These are phyloP conservation scores for Vidua chalybeata DNA, from an alignment of 2,113 vertebrate species.

Conservation along the genomic window DNA sequence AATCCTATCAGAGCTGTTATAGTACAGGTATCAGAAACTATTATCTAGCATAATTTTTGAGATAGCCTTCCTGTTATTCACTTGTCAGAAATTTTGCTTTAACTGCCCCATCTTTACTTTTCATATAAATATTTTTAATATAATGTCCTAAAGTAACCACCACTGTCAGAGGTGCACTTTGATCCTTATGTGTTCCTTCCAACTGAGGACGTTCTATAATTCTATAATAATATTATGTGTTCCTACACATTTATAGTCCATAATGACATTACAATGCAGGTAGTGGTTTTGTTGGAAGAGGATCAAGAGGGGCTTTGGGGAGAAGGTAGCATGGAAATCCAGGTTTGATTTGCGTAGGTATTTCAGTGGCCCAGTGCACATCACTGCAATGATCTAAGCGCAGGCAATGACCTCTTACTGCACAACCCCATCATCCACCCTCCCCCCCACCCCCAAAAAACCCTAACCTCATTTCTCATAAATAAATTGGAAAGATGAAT, in stretches of 20 bases:
- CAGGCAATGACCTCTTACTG: not conserved
- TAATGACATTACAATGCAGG: not conserved
- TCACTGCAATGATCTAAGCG: not conserved
- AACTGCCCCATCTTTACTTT: not conserved
- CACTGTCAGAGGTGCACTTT: not conserved
- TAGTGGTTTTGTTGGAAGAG: not conserved
- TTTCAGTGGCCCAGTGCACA: not conserved
- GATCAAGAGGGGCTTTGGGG: not conserved
- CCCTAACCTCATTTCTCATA: not conserved
- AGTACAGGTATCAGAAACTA: not conserved
- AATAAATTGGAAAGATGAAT: not conserved
- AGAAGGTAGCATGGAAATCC: not conserved
- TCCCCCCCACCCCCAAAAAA: accelerated
- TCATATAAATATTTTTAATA: not conserved
- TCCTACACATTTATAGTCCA: not conserved
- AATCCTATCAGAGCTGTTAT: not conserved
- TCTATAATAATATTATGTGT: not conserved
- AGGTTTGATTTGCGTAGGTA: not conserved
- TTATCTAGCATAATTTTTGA: not conserved
- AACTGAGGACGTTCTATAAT: not conserved
- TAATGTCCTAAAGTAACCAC: not conserved
- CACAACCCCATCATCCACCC: no score
- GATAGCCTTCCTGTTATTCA: not conserved
- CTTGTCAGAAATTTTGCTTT: not conserved
- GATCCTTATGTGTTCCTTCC: not conserved